A percentile compares a stretch with the other conserved stretches of the same genome.
phyloP scores from a whole-genome alignment of 37 sponge, comb jelly and placozoan genomes.

The Geodia barretti region DNA sequence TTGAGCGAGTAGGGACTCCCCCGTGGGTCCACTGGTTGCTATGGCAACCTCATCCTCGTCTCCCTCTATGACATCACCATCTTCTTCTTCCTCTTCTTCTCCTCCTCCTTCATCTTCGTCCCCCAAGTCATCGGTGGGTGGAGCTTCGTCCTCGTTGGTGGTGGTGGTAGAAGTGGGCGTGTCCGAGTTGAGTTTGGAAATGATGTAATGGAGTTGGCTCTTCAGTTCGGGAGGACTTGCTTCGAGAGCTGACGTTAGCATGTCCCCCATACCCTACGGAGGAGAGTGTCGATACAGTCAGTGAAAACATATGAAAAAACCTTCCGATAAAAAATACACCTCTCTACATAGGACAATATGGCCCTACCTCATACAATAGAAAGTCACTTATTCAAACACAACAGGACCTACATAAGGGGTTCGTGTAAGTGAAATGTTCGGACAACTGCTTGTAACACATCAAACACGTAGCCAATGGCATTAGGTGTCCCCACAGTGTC shows the following conservation, averaged over 20 bases:
- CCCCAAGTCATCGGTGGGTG: conserved; percentile 3
- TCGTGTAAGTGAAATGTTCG: background rate
- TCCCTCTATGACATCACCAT: conserved; percentile 76
- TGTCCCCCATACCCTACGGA: conserved; percentile 61
- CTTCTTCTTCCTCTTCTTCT: conserved; percentile 64
- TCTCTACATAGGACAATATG: no score
- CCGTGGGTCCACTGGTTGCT: conserved; percentile 1
- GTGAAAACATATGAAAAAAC: no score
- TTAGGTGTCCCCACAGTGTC: background rate
- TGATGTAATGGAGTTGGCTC: conserved; percentile 72
- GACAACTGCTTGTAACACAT: background rate
- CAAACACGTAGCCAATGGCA: background rate
- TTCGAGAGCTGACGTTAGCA: conserved; percentile 50
- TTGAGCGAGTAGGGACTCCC: conserved; percentile 51
- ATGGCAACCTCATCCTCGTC: conserved; percentile 67
- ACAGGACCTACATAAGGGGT: no score
- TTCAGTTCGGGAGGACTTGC: conserved; percentile 56
- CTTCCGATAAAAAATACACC: no score
- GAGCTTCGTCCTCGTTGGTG: background rate
- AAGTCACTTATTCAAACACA: no score
- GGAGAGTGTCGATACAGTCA: background rate
- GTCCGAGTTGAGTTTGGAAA: conserved; percentile 49
- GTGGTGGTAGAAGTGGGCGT: background rate
- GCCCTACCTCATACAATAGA: no score
- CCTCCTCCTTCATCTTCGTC: conserved; percentile 62